Evolutionary conservation across 2,797 vertebrate species (phyloP), one percentile per base, ranked within the genome.

Genomic region (Rachycentron canadum): DNA sequence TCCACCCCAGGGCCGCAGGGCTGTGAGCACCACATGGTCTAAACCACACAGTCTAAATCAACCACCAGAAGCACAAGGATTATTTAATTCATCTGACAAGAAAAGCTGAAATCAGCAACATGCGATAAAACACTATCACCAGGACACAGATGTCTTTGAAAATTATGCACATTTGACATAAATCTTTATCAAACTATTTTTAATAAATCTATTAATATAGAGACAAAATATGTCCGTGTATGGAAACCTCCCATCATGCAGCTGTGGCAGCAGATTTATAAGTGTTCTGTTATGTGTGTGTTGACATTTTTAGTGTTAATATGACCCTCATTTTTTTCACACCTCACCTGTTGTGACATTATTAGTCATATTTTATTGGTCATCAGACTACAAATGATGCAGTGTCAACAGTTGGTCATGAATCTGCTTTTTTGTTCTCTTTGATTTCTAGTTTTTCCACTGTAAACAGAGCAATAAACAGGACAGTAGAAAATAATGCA

Each of bases 251-350:
- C 47, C 38, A 47, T 30, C 10, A 50, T 63, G 55, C 47, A 49
- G 6, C 4, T 38, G n/a, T 57, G 41, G 25, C n/a, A 32, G 52
- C 47, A 30, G 56, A 69, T 59, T 40, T 47, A 72, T 63, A 23
- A 50, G 34, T 0, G 4, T 5, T 16, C 28, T 41, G 38, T 34
- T 63, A 34, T 14, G 21, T 28, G 30, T 11, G 53, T 25, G 41
- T 13, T 10, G 32, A n/a, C 49, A 49, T 55, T 57, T 40, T 32
- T 56, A 19, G 55, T 55, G 55, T 32, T 70, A 56, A 60, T 59
- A 25, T 45, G 32, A 17, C 49, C 47, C 19, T 55, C 67, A 66
- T 53, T 67, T 30, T 67, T 65, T 59, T 30, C 43, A 68, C 50
- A 45, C 28, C 13, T 73, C 50, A 67, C 50, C 34, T 71, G 49